These are phyloP conservation scores for Leucophenga varia DNA, from an alignment of 1,140 invertebrate genomes.

Conservation along the genomic window DNA sequence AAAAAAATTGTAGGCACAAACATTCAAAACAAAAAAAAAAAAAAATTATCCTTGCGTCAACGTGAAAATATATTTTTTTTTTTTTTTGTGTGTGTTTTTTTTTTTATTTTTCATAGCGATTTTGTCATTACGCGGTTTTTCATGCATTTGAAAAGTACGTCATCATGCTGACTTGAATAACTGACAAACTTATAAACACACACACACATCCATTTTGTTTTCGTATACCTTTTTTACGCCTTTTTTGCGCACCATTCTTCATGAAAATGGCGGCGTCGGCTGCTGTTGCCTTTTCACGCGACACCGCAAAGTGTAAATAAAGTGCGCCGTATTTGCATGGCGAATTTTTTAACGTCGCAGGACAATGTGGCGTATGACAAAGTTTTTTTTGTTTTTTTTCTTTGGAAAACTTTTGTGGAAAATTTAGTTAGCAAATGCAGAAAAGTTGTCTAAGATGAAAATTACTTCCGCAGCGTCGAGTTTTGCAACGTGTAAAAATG, in stretches of 20 bases:
- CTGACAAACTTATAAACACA: constrained; percentile 10
- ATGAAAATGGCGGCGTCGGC: constrained; percentile 21
- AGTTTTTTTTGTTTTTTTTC: too few species aligned
- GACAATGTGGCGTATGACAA: too few species aligned
- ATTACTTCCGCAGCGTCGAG: constrained; percentile 42
- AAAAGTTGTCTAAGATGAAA: too few species aligned
- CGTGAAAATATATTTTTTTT: constrained; percentile 42
- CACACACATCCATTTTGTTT: constrained; percentile 10
- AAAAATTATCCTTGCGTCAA: too few species aligned
- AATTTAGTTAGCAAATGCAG: too few species aligned
- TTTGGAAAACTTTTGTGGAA: too few species aligned
- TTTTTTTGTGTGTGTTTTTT: constrained; percentile 2
- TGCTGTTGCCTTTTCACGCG: constrained; percentile 1
- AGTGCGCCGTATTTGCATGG: too few species aligned
- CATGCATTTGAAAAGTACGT: constrained; percentile 36
- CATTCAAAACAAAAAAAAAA: too few species aligned
- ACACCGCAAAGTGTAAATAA: too few species aligned
- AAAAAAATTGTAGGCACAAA: too few species aligned
- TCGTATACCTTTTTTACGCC: constrained; percentile 11
- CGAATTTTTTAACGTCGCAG: too few species aligned
- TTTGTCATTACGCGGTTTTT: constrained; percentile 22
- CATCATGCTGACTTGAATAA: constrained; percentile 25
- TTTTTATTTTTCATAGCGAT: neutral
- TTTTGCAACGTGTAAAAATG: too few species aligned
- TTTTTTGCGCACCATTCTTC: constrained; percentile 6